Evolutionary conservation across 2,888 invertebrate species (phyloP), one percentile per base, ranked within the genome.

Genomic region (Schizotus pectinicornis): DNA sequence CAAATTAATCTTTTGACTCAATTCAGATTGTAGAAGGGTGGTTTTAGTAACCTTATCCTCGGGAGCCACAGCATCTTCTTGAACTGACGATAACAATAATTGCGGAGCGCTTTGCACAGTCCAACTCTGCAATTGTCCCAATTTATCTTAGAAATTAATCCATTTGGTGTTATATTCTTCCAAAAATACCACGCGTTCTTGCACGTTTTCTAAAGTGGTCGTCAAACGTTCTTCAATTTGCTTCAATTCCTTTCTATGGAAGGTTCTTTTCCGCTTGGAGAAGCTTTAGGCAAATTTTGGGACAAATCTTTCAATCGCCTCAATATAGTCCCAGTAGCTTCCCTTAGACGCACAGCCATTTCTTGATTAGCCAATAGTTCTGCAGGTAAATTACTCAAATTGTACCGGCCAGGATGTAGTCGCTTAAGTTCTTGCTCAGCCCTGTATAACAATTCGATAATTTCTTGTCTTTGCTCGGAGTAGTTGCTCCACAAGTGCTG

Each of bases 401-500:
- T 87, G 42, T 89, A 85, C 72, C 90, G 89, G 33, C 88, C 82
- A 0, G 88, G 86, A 0, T 86, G 84, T 46, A 89, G 81, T 22
- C 85, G 84, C 63, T 85, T 84, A 32, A 95, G 81, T 74, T 95
- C 92, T 42, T 85, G 86, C 74, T 96, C 94, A 2, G 95, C 94
- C 72, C 88, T 88, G 61, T 89, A 87, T 41, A 97, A 82, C 64
- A 95, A 85, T 50, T 88, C 87, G 37, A 90, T 77, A 54, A 97
- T 86, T 69, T 94, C 92, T 51, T 88, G 86, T 77, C 93, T 94
- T 71, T 94, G 94, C 64, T 90, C 88, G 63, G 89, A 87, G 75
- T 95, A 97, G 60, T 89, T 90, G 49, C 85, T 88, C 95, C 95
- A 96, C 6, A 94, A 85, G 69, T 89, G 89, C 68, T 94, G 92